phyloP scores from a whole-genome alignment of 53 echinoderm and acorn worm genomes.

The Echinarachnius parma region DNA sequence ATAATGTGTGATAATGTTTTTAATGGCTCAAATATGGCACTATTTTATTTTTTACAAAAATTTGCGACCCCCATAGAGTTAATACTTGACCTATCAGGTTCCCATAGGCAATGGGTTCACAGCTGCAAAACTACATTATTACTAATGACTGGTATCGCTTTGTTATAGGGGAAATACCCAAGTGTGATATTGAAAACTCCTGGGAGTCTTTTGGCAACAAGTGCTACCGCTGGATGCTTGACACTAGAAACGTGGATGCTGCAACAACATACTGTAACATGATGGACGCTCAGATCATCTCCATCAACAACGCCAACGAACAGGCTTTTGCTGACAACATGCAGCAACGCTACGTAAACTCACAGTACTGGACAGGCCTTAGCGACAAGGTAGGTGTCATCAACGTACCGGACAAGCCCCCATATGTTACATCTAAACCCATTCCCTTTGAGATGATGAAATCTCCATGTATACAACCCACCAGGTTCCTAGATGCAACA shows the following conservation, averaged over 20 bases:
- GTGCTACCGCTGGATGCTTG: slow-evolving; percentile 65
- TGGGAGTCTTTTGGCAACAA: slow-evolving; percentile 65
- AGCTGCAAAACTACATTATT: background rate
- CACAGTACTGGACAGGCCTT: slow-evolving; percentile 74
- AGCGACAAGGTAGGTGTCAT: slow-evolving; percentile 24
- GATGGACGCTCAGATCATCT: slow-evolving; percentile 64
- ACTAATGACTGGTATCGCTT: no score
- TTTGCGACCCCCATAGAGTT: no score
- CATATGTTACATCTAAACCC: no score
- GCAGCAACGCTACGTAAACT: slow-evolving; percentile 43
- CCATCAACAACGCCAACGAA: slow-evolving; percentile 51
- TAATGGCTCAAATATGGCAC: no score
- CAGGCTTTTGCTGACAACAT: slow-evolving; percentile 68
- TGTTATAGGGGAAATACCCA: slow-evolving; percentile 32
- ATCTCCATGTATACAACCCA: no score
- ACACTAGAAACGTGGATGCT: slow-evolving; percentile 38
- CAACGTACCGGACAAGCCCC: no score
- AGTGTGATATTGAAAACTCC: slow-evolving; percentile 67
- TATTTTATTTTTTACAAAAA: no score
- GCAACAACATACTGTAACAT: slow-evolving; percentile 60
- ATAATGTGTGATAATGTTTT: no score
- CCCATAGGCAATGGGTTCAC: no score
- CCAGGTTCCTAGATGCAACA: no score
- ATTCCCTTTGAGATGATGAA: no score
- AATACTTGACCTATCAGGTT: no score